Evolutionary conservation across 2,888 invertebrate genomes (phyloP).

Genomic region (Dorcus hopei): DNA sequence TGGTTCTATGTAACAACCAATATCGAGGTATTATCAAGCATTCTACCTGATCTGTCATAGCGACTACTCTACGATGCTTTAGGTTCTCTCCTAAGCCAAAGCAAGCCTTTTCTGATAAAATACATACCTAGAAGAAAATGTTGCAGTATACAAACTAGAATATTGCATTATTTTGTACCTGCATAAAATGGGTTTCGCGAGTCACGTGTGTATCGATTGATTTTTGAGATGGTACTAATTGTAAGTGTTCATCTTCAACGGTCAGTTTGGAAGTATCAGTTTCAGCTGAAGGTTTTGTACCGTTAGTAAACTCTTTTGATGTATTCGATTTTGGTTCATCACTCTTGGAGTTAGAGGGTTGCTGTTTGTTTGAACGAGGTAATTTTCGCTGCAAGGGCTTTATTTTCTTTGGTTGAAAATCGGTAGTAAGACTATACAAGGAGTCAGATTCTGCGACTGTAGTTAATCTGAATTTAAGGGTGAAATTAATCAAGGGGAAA

Average conservation of each 20-base stretch:
- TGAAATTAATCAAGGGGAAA: too few species aligned
- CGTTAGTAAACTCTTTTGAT: too few species aligned
- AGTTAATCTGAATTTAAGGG: too few species aligned
- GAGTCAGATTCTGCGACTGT: too few species aligned
- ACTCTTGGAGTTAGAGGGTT: too few species aligned
- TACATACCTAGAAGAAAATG: slow-evolving; percentile 48
- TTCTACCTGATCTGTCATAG: slow-evolving; percentile 56
- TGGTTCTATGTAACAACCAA: slow-evolving; percentile 65
- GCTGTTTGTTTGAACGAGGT: too few species aligned
- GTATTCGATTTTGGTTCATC: too few species aligned
- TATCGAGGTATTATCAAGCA: slow-evolving; percentile 68
- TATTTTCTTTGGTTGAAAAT: too few species aligned
- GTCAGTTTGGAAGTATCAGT: too few species aligned
- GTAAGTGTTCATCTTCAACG: background rate
- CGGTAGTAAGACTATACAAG: too few species aligned
- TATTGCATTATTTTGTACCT: background rate
- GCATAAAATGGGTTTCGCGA: background rate
- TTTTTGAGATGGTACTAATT: background rate
- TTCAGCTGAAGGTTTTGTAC: too few species aligned
- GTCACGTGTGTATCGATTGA: background rate
- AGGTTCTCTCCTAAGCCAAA: slow-evolving; percentile 69
- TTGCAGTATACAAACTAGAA: background rate
- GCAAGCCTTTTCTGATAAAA: slow-evolving; percentile 58
- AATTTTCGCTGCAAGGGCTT: too few species aligned
- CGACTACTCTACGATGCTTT: slow-evolving; percentile 55